Evolutionary conservation across 1,140 invertebrate genomes (phyloP).

Genomic region (Thereuonema tuberculata): DNA sequence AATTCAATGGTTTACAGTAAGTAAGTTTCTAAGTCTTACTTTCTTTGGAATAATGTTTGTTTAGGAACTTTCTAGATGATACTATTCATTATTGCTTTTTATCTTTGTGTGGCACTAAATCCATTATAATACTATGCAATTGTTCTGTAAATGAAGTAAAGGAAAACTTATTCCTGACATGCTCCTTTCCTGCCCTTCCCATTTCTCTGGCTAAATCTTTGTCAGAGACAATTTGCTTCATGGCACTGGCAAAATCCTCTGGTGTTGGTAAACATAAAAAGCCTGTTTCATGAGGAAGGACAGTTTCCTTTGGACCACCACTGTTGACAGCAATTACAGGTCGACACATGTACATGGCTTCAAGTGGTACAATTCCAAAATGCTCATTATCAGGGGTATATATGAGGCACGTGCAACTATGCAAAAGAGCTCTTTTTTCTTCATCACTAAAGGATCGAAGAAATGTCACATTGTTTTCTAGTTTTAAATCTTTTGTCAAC

Average conservation of each 20-base stretch:
- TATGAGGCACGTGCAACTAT: slow-evolving; percentile 57
- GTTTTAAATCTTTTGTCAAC: slow-evolving; percentile 44
- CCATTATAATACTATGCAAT: background rate
- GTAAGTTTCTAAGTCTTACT: too few species aligned
- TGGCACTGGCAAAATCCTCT: slow-evolving; percentile 59
- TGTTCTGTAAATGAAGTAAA: background rate
- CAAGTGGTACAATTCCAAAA: slow-evolving; percentile 98
- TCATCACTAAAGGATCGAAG: slow-evolving; percentile 72
- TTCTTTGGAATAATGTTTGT: too few species aligned
- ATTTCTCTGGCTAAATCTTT: slow-evolving; percentile 36
- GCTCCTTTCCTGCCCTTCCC: slow-evolving; percentile 44
- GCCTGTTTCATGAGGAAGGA: slow-evolving; percentile 75
- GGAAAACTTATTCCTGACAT: background rate
- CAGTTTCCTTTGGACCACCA: slow-evolving; percentile 90
- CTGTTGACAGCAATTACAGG: slow-evolving; percentile 91
- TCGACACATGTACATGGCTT: slow-evolving; percentile 88
- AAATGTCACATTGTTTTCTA: slow-evolving; percentile 66
- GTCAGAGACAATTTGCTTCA: slow-evolving; percentile 51
- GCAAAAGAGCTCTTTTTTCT: slow-evolving; percentile 65
- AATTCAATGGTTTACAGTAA: too few species aligned
- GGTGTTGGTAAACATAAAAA: slow-evolving; percentile 59
- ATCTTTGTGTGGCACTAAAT: background rate
- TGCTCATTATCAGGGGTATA: slow-evolving; percentile 97
- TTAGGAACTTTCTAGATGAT: too few species aligned
- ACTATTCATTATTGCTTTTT: too few species aligned